Evolutionary conservation across 2,113 vertebrate genomes (phyloP), one percentile per base, ranked within the genome.

Genomic region (Pseudolaguvia tuberculata): DNA sequence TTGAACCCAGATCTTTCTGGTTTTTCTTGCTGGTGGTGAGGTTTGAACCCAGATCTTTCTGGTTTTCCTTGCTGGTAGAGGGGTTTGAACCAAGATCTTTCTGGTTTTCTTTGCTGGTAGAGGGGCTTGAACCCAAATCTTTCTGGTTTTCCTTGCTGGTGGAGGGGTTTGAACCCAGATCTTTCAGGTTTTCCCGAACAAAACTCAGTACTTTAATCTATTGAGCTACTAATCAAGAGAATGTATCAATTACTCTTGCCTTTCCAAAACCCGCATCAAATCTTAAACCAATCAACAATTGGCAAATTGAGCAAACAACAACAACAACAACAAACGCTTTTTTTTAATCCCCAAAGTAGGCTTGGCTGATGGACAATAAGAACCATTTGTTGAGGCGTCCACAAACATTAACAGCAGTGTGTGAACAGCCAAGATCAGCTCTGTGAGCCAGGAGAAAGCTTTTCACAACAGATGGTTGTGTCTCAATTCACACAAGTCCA

Each of bases 391-490:
- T 42, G 45, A 50, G 63, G 63, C 23, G 45, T 67, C 23, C 1
- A 17, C 14, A 29, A 48, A 50, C 29, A 67, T 67, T 48, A 67
- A 20, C 45, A 48, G 63, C 63, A 67, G 63, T 1, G 47, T 67
- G 45, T 67, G 45, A 67, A 25, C 63, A 67, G 45, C 63, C 25
- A 25, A 18, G 63, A 15, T 39, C 25, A 50, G 50, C 45, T 14
- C 45, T 39, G 17, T 67, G 63, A 27, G 45, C 45, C 47, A 20
- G 25, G 45, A 67, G 17, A 47, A 67, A 67, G 63, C 63, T 27
- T 67, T 50, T 27, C 25, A 48, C 45, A 67, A 50, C 63, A 67
- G 63, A 67, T 67, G 63, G 63, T 25, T 50, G 3, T 50, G 63
- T 67, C 45, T 50, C 45, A 67, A 18, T 67, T 29, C 45, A 48